Evolutionary conservation across 2,113 vertebrate genomes (phyloP).

Genomic region (Gnathonemus longibarbis): DNA sequence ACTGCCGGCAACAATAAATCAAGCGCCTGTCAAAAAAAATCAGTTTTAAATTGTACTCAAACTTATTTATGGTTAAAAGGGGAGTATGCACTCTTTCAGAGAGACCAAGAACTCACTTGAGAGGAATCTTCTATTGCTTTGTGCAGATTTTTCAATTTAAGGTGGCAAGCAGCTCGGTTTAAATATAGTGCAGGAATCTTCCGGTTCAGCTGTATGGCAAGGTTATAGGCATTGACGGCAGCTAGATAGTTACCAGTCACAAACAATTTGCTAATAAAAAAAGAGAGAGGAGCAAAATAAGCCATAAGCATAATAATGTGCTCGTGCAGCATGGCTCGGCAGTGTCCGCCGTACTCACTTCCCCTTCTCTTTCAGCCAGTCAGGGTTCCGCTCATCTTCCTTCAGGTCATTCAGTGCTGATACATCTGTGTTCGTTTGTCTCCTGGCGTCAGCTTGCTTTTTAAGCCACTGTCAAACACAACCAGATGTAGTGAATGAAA

Average conservation of each 20-base stretch:
- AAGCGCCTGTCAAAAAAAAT: slow-evolving; percentile 65
- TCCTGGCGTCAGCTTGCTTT: slow-evolving; percentile 79
- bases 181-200: slow-evolving; percentile 71
- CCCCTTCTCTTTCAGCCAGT: slow-evolving; percentile 91
- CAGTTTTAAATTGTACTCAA: not conserved
- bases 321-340: not conserved
- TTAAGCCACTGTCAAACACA: slow-evolving; percentile 70
- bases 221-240: slow-evolving; percentile 79
- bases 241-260: slow-evolving; percentile 71
- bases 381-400: slow-evolving; percentile 79
- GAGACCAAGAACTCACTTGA: slow-evolving; percentile 57
- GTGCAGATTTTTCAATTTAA: slow-evolving; percentile 84
- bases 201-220: slow-evolving; percentile 74
- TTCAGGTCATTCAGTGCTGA: slow-evolving; percentile 74
- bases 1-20: slow-evolving; percentile 81
- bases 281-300: slow-evolving; percentile 22
- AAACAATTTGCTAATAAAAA: slow-evolving; percentile 74
- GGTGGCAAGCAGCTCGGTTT: slow-evolving; percentile 89
- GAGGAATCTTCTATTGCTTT: slow-evolving; percentile 86
- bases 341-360: slow-evolving; percentile 65
- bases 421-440: slow-evolving; percentile 52
- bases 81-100: not conserved
- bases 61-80: not conserved
- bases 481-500: not conserved
- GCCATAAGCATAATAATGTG: not conserved